Evolutionary conservation across 2,113 vertebrate genomes (phyloP).

Genomic region (Himantopus leucocephalus): DNA sequence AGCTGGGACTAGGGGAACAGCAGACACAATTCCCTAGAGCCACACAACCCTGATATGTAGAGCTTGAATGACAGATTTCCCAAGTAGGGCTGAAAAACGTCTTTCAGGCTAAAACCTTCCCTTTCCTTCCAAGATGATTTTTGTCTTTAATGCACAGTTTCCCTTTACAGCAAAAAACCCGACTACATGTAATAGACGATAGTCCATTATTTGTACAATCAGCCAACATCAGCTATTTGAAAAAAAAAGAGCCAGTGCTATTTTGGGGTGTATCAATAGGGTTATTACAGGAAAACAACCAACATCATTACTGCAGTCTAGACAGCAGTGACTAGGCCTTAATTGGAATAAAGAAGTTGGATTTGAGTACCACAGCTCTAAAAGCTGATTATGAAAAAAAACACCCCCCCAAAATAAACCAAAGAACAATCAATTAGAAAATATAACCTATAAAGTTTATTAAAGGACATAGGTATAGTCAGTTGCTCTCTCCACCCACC

Average conservation of each 20-base stretch:
- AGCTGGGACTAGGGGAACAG: not conserved
- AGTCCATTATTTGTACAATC: not conserved
- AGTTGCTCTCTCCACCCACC: not conserved
- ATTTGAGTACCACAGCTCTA: not conserved
- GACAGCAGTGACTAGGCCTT: constrained; percentile 17
- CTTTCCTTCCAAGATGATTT: not conserved
- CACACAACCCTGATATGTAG: not conserved
- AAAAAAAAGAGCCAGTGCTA: not conserved
- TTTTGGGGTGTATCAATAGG: not conserved
- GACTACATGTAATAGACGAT: not conserved
- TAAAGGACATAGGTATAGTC: not conserved
- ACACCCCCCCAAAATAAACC: not conserved
- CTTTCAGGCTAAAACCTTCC: not conserved
- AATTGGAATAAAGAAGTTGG: constrained; percentile 35
- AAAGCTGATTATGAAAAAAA: not conserved
- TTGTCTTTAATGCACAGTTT: not conserved
- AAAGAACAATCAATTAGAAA: not conserved
- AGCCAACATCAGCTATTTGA: not conserved
- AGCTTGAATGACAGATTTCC: not conserved
- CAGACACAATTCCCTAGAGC: not conserved
- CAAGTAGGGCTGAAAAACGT: not conserved
- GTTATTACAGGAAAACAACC: constrained; percentile 29
- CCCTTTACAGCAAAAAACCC: not conserved
- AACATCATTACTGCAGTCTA: constrained; percentile 50
- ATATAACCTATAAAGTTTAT: not conserved